Base-by-base conservation (phyloP, 2,888 invertebrate genomes). In the Xanthia togata region DNA sequence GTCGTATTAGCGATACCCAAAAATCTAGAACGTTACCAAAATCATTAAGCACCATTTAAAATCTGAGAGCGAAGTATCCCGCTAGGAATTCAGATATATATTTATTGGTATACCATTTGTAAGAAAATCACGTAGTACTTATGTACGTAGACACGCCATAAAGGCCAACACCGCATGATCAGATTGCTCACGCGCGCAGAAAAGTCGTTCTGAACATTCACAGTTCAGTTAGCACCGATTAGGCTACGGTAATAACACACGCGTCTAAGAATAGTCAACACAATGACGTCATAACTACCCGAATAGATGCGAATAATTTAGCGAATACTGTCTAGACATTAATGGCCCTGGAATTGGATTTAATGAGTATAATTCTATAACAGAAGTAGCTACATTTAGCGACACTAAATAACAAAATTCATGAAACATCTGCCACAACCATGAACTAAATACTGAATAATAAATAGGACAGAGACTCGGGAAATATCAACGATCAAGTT, bases 241-340 rank as follows among this genome's bases (percentile, higher is more conserved):
- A 78, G 70, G 63, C 70, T 65, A 44, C 41, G 67, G 70, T 78
- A 82, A 79, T 81, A 76, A 79, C 71, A 79, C 69, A 75, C 65
- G 62, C 41, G 20, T 53, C 76, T 71, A 73, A 85, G 82, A 82
- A 84, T 82, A 85, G 59, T 77, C 68, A 41, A 44, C 59, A 70
- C 44, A 70, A 65, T 84, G 88, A 90, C 91, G 89, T 90, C 88
- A 87, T 68, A 83, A 86, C 79, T 78, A 71, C 70, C 64, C 64
- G 62, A 81, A 87, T 89, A 79, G 70, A 83, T 82, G 57, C 64
- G 87, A 87, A 89, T 88, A 87, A 88, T 85, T 86, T 84, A 70
- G 70, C 59, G 70, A 90, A 88, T 79, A 87, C 70, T 78, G 88
- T 89, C 89, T 89, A 88, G 91, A 91, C 90, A 79, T 79, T 90